phyloP scores from a whole-genome alignment of 2,888 invertebrate species.

The Troides oblongomaculatus region DNA sequence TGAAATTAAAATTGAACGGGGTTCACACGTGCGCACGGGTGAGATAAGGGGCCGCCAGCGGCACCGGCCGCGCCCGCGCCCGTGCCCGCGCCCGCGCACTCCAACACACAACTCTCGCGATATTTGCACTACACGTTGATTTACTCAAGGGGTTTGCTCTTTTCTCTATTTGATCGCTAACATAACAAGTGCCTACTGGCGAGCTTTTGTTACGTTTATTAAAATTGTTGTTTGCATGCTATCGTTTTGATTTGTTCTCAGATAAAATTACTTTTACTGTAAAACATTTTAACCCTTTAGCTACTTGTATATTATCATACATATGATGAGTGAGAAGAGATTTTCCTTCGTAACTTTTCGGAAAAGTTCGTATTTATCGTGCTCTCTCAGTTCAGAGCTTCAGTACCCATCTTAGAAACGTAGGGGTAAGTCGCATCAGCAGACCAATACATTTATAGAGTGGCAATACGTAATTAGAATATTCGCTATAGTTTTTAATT shows the following conservation, averaged over 20 bases:
- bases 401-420: too few species aligned
- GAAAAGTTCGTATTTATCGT: too few species aligned
- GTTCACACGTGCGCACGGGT: conserved; percentile 77
- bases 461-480: too few species aligned
- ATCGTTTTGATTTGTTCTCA: conserved; percentile 37
- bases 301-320: too few species aligned
- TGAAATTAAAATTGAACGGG: conserved; percentile 80
- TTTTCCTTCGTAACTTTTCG: too few species aligned
- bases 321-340: too few species aligned
- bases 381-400: too few species aligned
- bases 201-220: conserved; percentile 50
- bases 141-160: conserved; percentile 72
- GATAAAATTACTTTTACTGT: conserved; percentile 13
- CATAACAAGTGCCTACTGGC: conserved; percentile 48
- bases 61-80: conserved; percentile 48
- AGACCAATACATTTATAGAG: too few species aligned
- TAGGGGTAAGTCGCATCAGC: too few species aligned
- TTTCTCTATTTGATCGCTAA: conserved; percentile 66
- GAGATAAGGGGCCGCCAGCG: conserved; percentile 67
- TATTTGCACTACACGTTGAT: conserved; percentile 61
- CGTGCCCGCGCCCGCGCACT: conserved; percentile 54
- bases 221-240: conserved; percentile 44
- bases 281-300: too few species aligned
- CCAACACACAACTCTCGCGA: conserved; percentile 62
- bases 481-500: too few species aligned